Evolutionary conservation across 2,888 invertebrate genomes (phyloP), one percentile per base, ranked within the genome.

Genomic region (Ryuthela nishihirai): DNA sequence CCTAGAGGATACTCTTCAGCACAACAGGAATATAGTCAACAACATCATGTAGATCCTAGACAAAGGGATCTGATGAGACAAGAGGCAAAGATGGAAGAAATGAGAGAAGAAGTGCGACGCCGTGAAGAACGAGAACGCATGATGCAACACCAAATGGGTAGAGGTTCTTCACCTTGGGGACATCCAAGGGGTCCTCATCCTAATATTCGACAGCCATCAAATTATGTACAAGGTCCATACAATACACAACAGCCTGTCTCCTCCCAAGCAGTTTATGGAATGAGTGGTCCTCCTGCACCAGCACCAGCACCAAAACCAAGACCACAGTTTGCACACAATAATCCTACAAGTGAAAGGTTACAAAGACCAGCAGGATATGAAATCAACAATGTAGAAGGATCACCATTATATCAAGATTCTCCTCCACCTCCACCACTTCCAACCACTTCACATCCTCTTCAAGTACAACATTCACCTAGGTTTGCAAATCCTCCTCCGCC

Each of bases 101-200:
- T 88, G 85, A 83, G 86, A 3, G 87, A 90, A 70, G 87, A 89
- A 71, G 83, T 87, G 9, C 75, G 84, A 58, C 75, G 86, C 41
- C 73, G 84, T 17, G 72, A 73, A 54, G 73, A 72, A 40, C 61
- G 73, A 17, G 62, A 56, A 44, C 38, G 59, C 12, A 41, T 41
- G 1, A 21, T 54, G 10, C 47, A 48, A 40, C 56, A 54, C 17
- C 62, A 48, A 7, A 36, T 32, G 35, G 36, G 56, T 3, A 38
- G 60, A 21, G 58, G 55, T n/a, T 12, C 46, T n/a, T 40, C 34
- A 20, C 26, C 43, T 20, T 52, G 43, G 20, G 54, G 53, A 7
- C 45, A 50, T 18, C 65, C 62, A 10, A 41, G 49, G 12, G 45
- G 52, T 36, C 54, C 60, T 4, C 58, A 49, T 29, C 53, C 56